Evolutionary conservation across 2,888 invertebrate genomes (phyloP).

Genomic region (Aspidiotus destructor): DNA sequence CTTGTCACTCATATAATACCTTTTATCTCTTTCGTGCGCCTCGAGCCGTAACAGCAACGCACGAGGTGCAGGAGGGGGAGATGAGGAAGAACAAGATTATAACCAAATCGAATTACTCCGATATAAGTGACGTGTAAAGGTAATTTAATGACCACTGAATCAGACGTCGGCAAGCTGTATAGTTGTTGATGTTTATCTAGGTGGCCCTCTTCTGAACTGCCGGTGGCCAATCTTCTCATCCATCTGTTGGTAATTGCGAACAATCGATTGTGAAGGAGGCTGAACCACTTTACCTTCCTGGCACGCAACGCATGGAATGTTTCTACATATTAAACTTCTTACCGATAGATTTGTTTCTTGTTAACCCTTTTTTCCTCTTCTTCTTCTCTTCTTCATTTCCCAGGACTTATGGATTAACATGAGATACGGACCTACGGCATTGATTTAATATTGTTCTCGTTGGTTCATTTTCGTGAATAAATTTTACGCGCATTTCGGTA

Average conservation of each 20-base stretch:
- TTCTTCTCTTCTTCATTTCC: constrained; percentile 18
- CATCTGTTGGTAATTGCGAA: constrained; percentile 30
- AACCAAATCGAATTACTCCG: constrained; percentile 26
- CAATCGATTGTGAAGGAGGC: constrained; percentile 30
- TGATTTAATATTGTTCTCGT: constrained; percentile 11
- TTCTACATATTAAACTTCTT: constrained; percentile 29
- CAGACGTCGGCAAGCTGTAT: constrained; percentile 30
- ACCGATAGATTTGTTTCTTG: constrained; percentile 29
- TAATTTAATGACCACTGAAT: constrained; percentile 30
- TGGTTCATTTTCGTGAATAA: constrained; percentile 4
- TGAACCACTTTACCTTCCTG: constrained; percentile 29
- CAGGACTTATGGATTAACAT: constrained; percentile 27
- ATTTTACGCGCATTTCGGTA: constrained; percentile 4
- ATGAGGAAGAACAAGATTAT: background rate
- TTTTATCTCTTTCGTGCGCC: no score
- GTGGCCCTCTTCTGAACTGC: constrained; percentile 29
- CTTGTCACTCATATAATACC: no score
- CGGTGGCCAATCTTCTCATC: constrained; percentile 30
- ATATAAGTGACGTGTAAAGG: constrained; percentile 26
- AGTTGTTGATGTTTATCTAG: constrained; percentile 28
- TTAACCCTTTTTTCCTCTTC: constrained; percentile 24
- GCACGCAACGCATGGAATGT: constrained; percentile 29
- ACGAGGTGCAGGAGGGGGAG: no score
- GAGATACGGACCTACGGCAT: constrained; percentile 8
- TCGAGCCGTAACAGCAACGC: no score